Evolutionary conservation across 2,888 invertebrate genomes (phyloP).

Genomic region (Allolobophora icterica): DNA sequence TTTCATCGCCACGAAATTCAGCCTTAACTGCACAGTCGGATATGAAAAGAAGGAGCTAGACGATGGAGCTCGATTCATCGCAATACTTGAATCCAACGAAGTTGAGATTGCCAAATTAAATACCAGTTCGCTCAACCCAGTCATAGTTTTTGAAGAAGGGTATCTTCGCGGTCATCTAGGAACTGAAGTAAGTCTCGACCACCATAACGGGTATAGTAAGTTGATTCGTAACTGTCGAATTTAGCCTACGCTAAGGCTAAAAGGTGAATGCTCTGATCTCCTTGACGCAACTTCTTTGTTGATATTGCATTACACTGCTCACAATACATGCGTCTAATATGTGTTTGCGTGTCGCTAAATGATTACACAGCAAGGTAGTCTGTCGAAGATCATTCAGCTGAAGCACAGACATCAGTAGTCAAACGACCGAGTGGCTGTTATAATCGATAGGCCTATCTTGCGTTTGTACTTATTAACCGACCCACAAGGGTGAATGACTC

Average conservation of each 20-base stretch:
- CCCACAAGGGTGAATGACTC: no score
- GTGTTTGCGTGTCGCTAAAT: no score
- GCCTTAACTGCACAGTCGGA: neutral
- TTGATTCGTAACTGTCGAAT: neutral
- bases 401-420: no score
- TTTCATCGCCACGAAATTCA: neutral
- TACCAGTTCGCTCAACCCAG: neutral
- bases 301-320: neutral
- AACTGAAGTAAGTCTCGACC: neutral
- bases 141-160: neutral
- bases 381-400: no score
- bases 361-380: no score
- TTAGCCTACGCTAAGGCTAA: neutral
- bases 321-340: no score
- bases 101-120: neutral
- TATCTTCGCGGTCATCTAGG: neutral
- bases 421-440: no score
- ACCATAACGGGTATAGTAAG: no score
- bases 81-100: neutral
- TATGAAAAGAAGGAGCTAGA: neutral
- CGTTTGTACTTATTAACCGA: no score
- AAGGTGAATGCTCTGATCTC: neutral
- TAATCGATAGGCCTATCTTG: no score
- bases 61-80: neutral
- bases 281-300: neutral